These are phyloP conservation scores for Heliconius erato DNA, from an alignment of 2,888 invertebrate species.

Conservation along the genomic window DNA sequence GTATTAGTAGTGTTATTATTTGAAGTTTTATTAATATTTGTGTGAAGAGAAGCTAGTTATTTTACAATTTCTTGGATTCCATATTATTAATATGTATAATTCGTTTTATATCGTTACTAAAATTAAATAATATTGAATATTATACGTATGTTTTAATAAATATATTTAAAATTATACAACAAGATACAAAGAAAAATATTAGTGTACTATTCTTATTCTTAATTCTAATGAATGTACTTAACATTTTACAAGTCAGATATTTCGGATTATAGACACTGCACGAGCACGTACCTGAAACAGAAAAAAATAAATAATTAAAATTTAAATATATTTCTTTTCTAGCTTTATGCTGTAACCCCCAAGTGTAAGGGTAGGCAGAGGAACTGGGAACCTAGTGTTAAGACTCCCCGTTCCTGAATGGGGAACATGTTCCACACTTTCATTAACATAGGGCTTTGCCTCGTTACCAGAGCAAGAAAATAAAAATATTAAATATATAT, in stretches of 20 bases:
- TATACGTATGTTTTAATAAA: no score
- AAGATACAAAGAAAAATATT: neutral
- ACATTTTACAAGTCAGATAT: neutral
- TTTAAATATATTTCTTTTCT: neutral
- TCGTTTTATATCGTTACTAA: no score
- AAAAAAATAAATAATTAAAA: neutral
- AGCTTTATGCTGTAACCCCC: no score
- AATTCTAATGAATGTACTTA: neutral
- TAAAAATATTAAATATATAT: no score
- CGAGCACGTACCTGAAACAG: slow-evolving; percentile 27
- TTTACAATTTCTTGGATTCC: neutral
- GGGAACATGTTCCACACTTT: no score
- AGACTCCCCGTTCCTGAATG: no score
- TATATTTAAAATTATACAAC: neutral
- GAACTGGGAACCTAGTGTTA: no score
- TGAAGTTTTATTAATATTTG: neutral
- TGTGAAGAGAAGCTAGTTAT: neutral
- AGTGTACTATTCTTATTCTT: neutral
- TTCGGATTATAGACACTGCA: neutral
- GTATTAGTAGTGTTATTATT: neutral
- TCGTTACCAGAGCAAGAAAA: no score
- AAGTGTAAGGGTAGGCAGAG: no score
- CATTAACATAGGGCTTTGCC: no score
- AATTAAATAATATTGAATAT: no score
- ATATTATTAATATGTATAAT: no score